Base-by-base conservation (phyloP, 2,888 invertebrate genomes). In the Nomada fabriciana region DNA sequence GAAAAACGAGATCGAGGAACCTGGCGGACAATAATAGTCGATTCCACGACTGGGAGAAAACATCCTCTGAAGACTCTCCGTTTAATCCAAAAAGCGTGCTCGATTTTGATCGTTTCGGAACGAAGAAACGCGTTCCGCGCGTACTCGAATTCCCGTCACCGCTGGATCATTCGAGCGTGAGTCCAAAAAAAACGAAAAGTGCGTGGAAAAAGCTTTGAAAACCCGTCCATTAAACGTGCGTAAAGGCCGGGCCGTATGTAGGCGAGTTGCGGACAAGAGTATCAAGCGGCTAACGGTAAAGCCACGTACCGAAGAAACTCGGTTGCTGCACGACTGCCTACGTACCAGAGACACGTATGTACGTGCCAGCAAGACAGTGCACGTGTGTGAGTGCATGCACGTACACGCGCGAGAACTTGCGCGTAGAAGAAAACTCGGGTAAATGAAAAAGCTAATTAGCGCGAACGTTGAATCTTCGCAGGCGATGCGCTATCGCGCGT, bases 281-380 rank as follows among this genome's bases (percentile, higher is more conserved):
- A 85, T 85, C 85, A 86, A 84, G 82, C 84, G 85, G 80, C 85
- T 93, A 93, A 93, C 92, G 92, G 92, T 93, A 92, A 92, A 90
- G 86, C 90, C 90, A 89, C 88, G 90, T 91, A 92, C 89, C 88
- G 85, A 91, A 91, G 90, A 91, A 91, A 90, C 91, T 90, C 90
- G 90, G 90, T 89, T 91, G 89, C 89, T 88, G 89, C 88, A 80
- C 85, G 83, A 72, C 86, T 86, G 85, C 85, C 86, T 82, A 83
- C 84, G 82, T 86, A 88, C 82, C 69, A 63, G 71, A 55, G 76
- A 85, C 89, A 84, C 88, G 84, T 80, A 72, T 63, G 23, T 23
- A n/a, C 9, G 29, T n/a, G 23, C 2, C 18, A 10, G 13, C 25
- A 57, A 13, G 11, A 25, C 20, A 11, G 3, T 20, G 57, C 23